Percentiles rank a stretch among this genome's conserved stretches.
phyloP scores from a whole-genome alignment of 64 coral and sea anemone genomes.

The Acropora tenuis region DNA sequence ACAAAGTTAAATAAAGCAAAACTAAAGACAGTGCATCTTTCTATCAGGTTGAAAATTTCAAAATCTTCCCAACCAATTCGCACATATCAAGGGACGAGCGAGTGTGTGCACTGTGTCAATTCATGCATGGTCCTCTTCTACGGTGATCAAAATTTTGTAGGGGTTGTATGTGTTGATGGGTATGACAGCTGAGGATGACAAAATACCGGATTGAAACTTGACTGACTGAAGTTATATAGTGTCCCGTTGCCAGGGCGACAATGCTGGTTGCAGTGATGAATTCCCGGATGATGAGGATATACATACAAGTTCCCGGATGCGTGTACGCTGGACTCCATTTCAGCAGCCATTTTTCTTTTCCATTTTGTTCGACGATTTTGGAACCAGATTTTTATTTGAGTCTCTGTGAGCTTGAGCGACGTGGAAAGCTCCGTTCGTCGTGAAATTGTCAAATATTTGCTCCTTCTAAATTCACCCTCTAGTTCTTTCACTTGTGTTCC shows the following conservation, averaged over 20 bases:
- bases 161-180: not conserved
- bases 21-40: too few relatives aligned
- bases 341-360: conserved; percentile 92
- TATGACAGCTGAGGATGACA: conserved; percentile 22
- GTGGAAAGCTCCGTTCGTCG: conserved; percentile 97
- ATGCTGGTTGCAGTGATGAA: conserved; percentile 51
- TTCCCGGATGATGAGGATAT: conserved; percentile 35
- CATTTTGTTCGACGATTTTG: conserved; percentile 98
- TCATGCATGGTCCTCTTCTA: not conserved
- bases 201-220: conserved; percentile 7
- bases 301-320: conserved; percentile 33
- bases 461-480: conserved; percentile 93
- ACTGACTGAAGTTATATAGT: conserved; percentile 18
- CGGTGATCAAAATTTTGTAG: not conserved
- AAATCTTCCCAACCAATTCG: not conserved
- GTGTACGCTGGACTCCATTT: conserved; percentile 74
- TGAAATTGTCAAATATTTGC: conserved; percentile 98
- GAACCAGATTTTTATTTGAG: conserved; percentile 99
- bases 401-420: conserved; percentile 92
- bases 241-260: conserved; percentile 13
- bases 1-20: too few relatives aligned
- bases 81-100: too few relatives aligned
- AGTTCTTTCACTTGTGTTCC: conserved; percentile 96
- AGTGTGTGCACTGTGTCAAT: too few relatives aligned
- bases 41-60: too few relatives aligned